These are phyloP conservation scores for Chrysocyon brachyurus DNA, from an alignment of 2,797 vertebrate genomes.

Conservation along the genomic window DNA sequence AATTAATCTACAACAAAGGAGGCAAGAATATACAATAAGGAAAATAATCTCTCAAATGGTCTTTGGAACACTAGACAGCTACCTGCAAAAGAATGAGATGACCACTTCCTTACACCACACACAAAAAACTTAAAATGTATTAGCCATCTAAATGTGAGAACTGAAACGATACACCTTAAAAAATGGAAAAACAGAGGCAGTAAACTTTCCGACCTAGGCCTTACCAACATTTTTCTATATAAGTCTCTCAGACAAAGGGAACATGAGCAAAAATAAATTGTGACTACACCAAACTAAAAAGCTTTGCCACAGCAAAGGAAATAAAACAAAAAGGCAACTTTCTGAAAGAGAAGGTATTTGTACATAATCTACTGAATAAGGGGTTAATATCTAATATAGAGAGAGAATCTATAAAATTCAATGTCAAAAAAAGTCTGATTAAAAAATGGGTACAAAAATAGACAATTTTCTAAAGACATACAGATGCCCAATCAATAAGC, in stretches of 20 bases:
- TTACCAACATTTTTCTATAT: neutral
- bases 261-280: neutral
- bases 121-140: neutral
- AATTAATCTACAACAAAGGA: neutral
- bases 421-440: neutral
- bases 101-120: neutral
- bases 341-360: neutral
- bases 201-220: neutral
- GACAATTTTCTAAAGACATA: neutral
- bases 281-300: neutral
- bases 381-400: neutral
- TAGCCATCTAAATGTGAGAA: neutral
- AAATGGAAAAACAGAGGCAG: neutral
- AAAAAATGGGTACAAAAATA: neutral
- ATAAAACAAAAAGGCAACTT: neutral
- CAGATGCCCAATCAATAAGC: neutral
- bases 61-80: neutral
- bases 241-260: neutral
- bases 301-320: neutral
- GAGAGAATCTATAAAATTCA: neutral
- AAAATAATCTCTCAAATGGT: neutral
- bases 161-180: neutral
- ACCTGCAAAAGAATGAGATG: neutral
- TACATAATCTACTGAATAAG: neutral
- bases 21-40: neutral